Evolutionary conservation across 1,140 invertebrate species (phyloP).

Genomic region (Papilio glaucus): DNA sequence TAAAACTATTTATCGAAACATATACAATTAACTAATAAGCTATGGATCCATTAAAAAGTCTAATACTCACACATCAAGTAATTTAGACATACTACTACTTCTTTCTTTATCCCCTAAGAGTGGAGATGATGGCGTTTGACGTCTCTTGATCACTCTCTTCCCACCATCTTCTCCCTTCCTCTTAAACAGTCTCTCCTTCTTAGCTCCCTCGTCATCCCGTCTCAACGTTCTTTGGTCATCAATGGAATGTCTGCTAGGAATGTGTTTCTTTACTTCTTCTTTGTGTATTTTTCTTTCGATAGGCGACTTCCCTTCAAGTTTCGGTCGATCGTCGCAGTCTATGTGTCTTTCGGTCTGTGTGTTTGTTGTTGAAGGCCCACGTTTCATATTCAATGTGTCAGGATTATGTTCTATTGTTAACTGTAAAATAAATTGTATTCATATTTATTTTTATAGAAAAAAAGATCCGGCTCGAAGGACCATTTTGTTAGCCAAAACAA

Average conservation of each 20-base stretch:
- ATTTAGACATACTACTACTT: conserved; percentile 92
- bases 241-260: conserved; percentile 51
- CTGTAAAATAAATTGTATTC: conserved; percentile 67
- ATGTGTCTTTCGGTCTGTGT: conserved; percentile 20
- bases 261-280: conserved; percentile 48
- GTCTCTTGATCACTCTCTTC: conserved; percentile 78
- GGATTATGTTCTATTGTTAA: conserved; percentile 95
- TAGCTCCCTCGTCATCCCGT: conserved; percentile 65
- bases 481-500: neutral
- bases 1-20: too few relatives aligned
- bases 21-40: too few relatives aligned
- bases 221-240: conserved; percentile 34
- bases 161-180: conserved; percentile 86
- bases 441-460: neutral
- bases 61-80: conserved; percentile 87
- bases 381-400: conserved; percentile 75
- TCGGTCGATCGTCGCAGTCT: conserved; percentile 40
- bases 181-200: conserved; percentile 87
- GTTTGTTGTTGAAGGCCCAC: conserved; percentile 42
- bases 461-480: neutral
- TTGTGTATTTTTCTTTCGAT: conserved; percentile 52
- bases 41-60: neutral
- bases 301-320: conserved; percentile 47
- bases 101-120: conserved; percentile 88
- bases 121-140: conserved; percentile 69